These are phyloP conservation scores for Engraulis encrasicolus DNA, from an alignment of 2,113 vertebrate genomes.

Conservation along the genomic window DNA sequence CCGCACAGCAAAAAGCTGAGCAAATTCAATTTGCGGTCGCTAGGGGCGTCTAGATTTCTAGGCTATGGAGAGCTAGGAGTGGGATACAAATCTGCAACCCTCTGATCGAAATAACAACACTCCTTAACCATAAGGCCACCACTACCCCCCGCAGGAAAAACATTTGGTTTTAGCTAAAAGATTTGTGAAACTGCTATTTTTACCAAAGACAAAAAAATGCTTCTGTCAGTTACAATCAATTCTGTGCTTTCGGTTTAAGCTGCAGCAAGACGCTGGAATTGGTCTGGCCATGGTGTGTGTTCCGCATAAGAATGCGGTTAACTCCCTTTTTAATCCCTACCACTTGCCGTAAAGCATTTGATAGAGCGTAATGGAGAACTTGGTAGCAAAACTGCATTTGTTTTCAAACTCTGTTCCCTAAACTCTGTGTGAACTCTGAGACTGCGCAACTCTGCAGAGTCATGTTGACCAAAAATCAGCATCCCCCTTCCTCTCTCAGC, in stretches of 20 bases:
- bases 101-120: no score
- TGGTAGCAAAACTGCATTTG: background rate
- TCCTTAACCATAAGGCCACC: no score
- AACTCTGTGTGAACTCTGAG: no score
- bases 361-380: background rate
- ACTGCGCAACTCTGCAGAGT: background rate
- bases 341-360: background rate
- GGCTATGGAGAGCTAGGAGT: no score
- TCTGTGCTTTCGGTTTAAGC: background rate
- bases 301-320: background rate
- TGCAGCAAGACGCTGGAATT: background rate
- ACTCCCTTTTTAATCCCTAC: background rate
- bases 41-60: no score
- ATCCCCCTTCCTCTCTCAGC: background rate
- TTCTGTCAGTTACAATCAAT: background rate
- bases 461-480: background rate
- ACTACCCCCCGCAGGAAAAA: no score
- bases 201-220: background rate
- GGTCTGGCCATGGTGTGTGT: background rate
- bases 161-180: background rate
- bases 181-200: background rate
- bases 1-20: no score
- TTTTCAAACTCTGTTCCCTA: background rate
- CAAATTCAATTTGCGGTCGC: no score
- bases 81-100: no score